These are phyloP conservation scores for Pristionchus japonicus DNA, from an alignment of 2,888 invertebrate genomes.

Conservation along the genomic window DNA sequence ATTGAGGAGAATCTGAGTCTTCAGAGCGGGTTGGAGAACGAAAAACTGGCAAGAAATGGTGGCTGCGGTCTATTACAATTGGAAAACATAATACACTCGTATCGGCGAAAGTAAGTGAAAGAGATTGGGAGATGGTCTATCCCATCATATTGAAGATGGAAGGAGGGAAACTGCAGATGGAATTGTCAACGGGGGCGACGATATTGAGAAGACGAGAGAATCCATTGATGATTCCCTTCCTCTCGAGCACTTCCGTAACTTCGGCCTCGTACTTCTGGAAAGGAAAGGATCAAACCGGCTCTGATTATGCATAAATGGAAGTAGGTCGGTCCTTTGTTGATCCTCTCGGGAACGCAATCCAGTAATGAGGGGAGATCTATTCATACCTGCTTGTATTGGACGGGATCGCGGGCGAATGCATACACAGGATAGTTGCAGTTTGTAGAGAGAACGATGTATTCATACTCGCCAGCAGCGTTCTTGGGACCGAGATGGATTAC, in stretches of 20 bases:
- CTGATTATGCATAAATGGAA: conserved; percentile 12
- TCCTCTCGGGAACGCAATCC: neutral
- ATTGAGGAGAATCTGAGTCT: neutral
- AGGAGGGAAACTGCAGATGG: conserved; percentile 75
- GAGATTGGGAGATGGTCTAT: conserved; percentile 50
- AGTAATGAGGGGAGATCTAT: neutral
- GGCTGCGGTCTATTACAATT: neutral
- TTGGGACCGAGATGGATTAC: conserved; percentile 72
- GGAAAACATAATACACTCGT: conserved; percentile 43
- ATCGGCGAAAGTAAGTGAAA: conserved; percentile 53
- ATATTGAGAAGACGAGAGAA: conserved; percentile 73
- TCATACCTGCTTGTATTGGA: conserved; percentile 72
- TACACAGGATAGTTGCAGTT: conserved; percentile 75
- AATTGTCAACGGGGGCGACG: conserved; percentile 73
- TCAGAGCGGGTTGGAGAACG: conserved; percentile 23
- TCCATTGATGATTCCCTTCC: conserved; percentile 73
- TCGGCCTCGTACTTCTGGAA: conserved; percentile 68
- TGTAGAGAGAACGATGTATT: conserved; percentile 74
- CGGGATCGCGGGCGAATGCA: conserved; percentile 75
- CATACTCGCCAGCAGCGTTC: conserved; percentile 71
- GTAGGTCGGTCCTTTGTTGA: conserved; percentile 41
- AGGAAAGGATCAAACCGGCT: neutral
- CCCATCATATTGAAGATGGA: conserved; percentile 72
- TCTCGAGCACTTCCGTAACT: conserved; percentile 70
- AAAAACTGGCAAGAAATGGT: conserved; percentile 14